Percentiles rank a stretch among this genome's conserved stretches.
Evolutionary conservation across 2,797 vertebrate species (phyloP).

Genomic region (Gallinago stenura): DNA sequence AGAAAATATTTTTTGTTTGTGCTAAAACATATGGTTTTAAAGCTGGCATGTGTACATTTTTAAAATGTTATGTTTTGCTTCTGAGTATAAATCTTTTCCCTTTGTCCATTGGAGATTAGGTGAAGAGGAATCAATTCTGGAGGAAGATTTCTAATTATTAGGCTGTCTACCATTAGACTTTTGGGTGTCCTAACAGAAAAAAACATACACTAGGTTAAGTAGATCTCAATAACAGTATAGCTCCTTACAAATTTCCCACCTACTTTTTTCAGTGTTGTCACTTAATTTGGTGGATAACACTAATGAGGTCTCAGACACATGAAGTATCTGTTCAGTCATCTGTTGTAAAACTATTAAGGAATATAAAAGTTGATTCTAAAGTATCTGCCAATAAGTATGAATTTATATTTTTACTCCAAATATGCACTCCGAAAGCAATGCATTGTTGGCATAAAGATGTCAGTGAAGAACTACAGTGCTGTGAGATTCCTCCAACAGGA

Average conservation of each 20-base stretch:
- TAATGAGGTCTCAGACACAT: not conserved
- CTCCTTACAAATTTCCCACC: not conserved
- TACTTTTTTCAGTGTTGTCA: not conserved
- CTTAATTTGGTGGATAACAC: not conserved
- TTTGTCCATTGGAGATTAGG: not conserved
- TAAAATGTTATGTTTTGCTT: not conserved
- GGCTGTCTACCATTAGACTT: not conserved
- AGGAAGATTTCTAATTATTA: not conserved
- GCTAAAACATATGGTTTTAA: slow-evolving; percentile 44
- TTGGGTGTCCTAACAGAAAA: not conserved
- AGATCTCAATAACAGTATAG: not conserved
- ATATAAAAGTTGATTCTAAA: not conserved
- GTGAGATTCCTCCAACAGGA: not conserved
- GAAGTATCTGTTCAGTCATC: not conserved
- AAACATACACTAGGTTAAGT: not conserved
- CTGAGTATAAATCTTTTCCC: not conserved
- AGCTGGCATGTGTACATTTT: slow-evolving; percentile 36
- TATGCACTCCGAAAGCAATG: not conserved
- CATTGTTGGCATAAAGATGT: not conserved
- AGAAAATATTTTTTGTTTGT: slow-evolving; percentile 52
- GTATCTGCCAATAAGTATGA: not conserved
- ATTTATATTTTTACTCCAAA: not conserved
- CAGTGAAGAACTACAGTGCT: not conserved
- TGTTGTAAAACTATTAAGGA: not conserved
- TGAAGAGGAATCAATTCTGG: not conserved